phyloP scores from a whole-genome alignment of 2,797 vertebrate species.

The Hypotaenidia philippensis region DNA sequence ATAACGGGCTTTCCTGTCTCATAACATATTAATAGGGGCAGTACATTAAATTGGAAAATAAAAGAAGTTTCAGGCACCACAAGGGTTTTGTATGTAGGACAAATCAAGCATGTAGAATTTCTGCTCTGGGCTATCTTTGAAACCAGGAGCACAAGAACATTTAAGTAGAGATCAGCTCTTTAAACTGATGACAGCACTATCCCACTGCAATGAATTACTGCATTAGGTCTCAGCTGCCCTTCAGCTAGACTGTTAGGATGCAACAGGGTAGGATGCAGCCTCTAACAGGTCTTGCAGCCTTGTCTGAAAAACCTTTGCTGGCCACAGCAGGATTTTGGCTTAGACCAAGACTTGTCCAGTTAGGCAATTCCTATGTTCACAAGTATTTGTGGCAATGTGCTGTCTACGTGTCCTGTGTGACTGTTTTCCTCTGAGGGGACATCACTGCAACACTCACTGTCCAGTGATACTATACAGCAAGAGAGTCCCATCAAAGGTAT shows the following conservation, averaged over 20 bases:
- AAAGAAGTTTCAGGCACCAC: background rate
- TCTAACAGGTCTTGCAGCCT: background rate
- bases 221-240: background rate
- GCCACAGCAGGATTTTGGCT: background rate
- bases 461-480: background rate
- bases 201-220: background rate
- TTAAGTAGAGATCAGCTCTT: background rate
- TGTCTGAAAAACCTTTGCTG: background rate
- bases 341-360: background rate
- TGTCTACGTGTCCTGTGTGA: background rate
- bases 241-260: background rate
- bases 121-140: background rate
- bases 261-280: background rate
- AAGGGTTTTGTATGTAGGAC: background rate
- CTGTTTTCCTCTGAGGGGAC: background rate
- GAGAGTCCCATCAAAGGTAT: background rate
- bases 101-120: background rate
- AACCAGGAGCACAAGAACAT: background rate
- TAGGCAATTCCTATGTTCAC: background rate
- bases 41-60: background rate
- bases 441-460: background rate
- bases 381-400: background rate
- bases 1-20: background rate
- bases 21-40: background rate
- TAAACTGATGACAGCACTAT: background rate